Conservation (phyloP, 1,140 invertebrate species). For the Sminthurides bifidus region DNA sequence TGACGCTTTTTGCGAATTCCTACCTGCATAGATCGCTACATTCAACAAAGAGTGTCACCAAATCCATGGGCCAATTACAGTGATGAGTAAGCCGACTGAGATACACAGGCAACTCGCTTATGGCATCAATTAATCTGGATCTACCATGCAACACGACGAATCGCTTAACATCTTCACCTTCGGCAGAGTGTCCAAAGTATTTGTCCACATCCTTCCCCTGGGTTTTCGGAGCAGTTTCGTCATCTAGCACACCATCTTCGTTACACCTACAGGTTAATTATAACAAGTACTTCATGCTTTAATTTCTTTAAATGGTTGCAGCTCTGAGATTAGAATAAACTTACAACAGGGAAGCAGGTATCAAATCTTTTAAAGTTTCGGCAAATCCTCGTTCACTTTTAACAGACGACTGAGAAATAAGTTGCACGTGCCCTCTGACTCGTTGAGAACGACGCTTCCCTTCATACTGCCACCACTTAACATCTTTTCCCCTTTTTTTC, state of each 20-base stretch:
- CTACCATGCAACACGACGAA: too few relatives aligned
- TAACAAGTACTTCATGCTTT: neutral
- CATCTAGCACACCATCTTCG: slow-evolving; percentile 32
- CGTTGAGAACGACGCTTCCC: slow-evolving; percentile 55
- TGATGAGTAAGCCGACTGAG: too few relatives aligned
- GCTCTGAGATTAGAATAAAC: too few relatives aligned
- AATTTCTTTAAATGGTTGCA: too few relatives aligned
- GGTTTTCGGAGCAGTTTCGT: slow-evolving; percentile 1
- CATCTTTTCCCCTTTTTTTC: slow-evolving; percentile 33
- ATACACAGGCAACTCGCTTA: too few relatives aligned
- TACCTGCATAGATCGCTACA: too few relatives aligned
- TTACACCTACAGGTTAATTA: slow-evolving; percentile 27
- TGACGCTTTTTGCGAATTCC: too few relatives aligned
- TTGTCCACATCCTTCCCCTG: slow-evolving; percentile 19
- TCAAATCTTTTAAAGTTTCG: slow-evolving; percentile 48
- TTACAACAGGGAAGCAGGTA: slow-evolving; percentile 46
- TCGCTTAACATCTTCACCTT: slow-evolving; percentile 49
- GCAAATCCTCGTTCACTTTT: slow-evolving; percentile 44
- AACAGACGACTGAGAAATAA: slow-evolving; percentile 5
- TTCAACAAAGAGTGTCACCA: too few relatives aligned
- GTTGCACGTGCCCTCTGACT: slow-evolving; percentile 39
- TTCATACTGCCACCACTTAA: slow-evolving; percentile 52
- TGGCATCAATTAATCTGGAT: too few relatives aligned
- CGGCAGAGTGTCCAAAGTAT: slow-evolving; percentile 54
- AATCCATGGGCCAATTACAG: too few relatives aligned